Percentiles rank a stretch among this genome's conserved stretches.
Conservation (phyloP, 1,140 invertebrate species). For the Calliopsis andreniformis region DNA sequence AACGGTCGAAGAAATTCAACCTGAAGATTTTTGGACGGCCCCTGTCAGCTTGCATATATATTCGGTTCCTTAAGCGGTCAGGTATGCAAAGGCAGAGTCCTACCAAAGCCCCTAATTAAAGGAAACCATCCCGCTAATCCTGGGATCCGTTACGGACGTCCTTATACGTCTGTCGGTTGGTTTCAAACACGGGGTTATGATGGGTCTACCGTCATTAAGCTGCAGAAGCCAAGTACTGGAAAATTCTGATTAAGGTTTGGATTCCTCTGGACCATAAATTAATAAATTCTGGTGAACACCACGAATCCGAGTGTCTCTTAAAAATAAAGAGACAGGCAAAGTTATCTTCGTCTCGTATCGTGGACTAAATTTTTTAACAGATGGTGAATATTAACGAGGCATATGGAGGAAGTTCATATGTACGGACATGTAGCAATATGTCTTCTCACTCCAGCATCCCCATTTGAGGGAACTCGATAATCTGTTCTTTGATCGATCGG, state of each 20-base stretch:
- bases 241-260: slow-evolving; percentile 22
- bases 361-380: no score
- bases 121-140: slow-evolving; percentile 11
- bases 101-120: slow-evolving; percentile 9
- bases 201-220: not conserved
- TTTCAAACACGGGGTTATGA: not conserved
- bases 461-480: not conserved
- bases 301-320: no score
- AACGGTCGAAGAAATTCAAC: not conserved
- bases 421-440: not conserved
- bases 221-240: not conserved
- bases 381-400: no score
- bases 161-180: not conserved
- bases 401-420: not conserved
- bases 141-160: not conserved
- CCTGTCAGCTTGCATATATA: not conserved
- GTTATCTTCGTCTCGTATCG: no score
- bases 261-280: not conserved
- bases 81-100: slow-evolving; percentile 6
- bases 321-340: no score
- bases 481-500: not conserved
- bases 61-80: not conserved
- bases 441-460: not conserved
- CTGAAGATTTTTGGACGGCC: not conserved
- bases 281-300: slow-evolving; percentile 6